Evolutionary conservation across 2,888 invertebrate species (phyloP).

Genomic region (Encarsia formosa): DNA sequence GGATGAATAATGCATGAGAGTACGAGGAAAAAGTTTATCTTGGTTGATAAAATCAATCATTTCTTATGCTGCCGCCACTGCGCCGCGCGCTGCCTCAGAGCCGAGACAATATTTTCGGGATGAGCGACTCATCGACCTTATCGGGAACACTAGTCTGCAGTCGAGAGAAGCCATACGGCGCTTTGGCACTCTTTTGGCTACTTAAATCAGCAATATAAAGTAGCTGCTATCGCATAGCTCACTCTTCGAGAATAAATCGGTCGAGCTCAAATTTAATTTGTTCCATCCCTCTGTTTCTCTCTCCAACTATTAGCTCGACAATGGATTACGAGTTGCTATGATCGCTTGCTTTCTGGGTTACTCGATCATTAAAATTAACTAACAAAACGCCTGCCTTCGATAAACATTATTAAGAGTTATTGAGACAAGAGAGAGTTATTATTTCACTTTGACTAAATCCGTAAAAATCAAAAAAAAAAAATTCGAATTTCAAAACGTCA

Average conservation of each 20-base stretch:
- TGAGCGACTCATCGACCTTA: neutral
- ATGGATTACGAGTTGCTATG: conserved; percentile 34
- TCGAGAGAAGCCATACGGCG: conserved; percentile 18
- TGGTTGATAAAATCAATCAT: conserved; percentile 21
- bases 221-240: conserved; percentile 2
- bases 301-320: conserved; percentile 33
- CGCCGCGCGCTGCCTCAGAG: neutral
- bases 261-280: no score
- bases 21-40: conserved; percentile 15
- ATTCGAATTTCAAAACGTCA: no score
- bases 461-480: no score
- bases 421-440: no score
- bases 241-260: conserved; percentile 29
- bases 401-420: no score
- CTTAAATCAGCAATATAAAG: conserved; percentile 30
- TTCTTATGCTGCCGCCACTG: neutral
- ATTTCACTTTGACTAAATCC: no score
- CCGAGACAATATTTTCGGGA: conserved; percentile 15
- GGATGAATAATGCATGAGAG: conserved; percentile 17
- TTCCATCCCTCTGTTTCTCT: no score
- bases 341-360: no score
- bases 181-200: conserved; percentile 22
- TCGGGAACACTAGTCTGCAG: neutral
- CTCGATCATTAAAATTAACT: no score
- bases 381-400: no score